Base-by-base conservation (phyloP, 2,113 vertebrate species). In the Perognathus longimembris region DNA sequence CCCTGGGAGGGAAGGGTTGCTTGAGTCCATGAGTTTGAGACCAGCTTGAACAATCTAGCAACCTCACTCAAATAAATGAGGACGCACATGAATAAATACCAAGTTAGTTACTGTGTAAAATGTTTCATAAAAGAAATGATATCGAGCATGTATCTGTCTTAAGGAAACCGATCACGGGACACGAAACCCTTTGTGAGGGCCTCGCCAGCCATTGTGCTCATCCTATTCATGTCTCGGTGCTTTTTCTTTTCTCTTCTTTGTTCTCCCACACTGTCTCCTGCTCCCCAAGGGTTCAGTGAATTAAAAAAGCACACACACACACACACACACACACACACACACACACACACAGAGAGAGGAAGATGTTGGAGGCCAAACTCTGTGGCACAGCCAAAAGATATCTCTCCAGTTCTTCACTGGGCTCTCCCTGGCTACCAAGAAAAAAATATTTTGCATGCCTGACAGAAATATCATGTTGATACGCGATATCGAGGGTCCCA, bases 211-310 rank as follows among this genome's bases (percentile, higher is more conserved):
- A 34, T 57, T 11, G 26, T 22, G 38, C 54, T 93, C 83, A 66
- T 54, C 88, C 64, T 57, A 45, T 66, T 86, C 59, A 79, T 74
- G 59, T 64, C 22, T 82, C 64, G 28, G 50, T 84, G 61, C 45
- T 85, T 90, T 70, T 64, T 69, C 77, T 92, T 90, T 80, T 57
- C 45, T 74, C n/a, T 64, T n/a, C 34, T 84, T 81, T 89, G 34
- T 84, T 77, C 76, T 87, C 64, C 42, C 30, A 40, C 80, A 42
- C 26, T 63, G 42, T 54, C 14, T 17, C 22, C 21, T 36, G 24
- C 26, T 90, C 87, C 17, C 22, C 69, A 61, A 80, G 57, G 7
- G 26, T 57, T 85, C 76, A 61, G 54, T 73, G 40, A 57, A 86
- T 85, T 79, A 64, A 86, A 88, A 18, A 54, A 17, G 15, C 15